Evolutionary conservation across 2,797 vertebrate species (phyloP), one percentile per base, ranked within the genome.

Genomic region (Neomorphus geoffroyi): DNA sequence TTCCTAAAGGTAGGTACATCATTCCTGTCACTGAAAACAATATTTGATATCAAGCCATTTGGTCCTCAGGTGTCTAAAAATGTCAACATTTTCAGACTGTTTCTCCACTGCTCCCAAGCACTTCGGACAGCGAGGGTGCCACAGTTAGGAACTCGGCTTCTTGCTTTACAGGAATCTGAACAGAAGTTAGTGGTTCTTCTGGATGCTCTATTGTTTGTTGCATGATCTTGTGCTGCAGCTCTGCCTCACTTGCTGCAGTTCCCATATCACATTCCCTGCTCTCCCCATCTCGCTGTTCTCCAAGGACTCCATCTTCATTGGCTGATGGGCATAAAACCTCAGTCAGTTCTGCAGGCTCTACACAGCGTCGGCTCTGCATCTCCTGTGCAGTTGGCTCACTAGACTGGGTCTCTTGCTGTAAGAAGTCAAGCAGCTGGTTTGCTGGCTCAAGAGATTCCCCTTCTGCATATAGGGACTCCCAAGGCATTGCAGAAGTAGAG

Each of bases 221-320:
- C 27, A 5, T 3, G 3, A 2, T 11, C 22, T 35, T 2, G 0
- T 13, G 13, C 79, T 61, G 78, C 4, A 18, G 78, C 58, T 82
- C 60, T 64, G 32, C 74, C 67, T 60, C 60, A 2, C 39, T n/a
- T 58, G 30, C 58, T 64, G 24, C 28, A 26, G 35, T 32, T 37
- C 39, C 74, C 65, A 39, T 35, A 6, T 48, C 24, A 4, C 16
- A 0, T 14, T 21, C 78, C 14, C 19, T 26, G 32, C 22, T 65
- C 24, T 66, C 51, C 45, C 50, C 11, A 2, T 13, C 30, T 13
- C 37, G n/a, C 46, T 50, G 58, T 8, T 81, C 85, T 26, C 27
- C 1, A 1, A 33, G 26, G 33, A 16, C 37, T 24, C n/a, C 4
- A 3, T 48, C 37, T 27, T 28, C 4, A 2, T 39, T 7, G 1